phyloP scores from a whole-genome alignment of 2,888 invertebrate species.

The Drosophila paucipuncta region DNA sequence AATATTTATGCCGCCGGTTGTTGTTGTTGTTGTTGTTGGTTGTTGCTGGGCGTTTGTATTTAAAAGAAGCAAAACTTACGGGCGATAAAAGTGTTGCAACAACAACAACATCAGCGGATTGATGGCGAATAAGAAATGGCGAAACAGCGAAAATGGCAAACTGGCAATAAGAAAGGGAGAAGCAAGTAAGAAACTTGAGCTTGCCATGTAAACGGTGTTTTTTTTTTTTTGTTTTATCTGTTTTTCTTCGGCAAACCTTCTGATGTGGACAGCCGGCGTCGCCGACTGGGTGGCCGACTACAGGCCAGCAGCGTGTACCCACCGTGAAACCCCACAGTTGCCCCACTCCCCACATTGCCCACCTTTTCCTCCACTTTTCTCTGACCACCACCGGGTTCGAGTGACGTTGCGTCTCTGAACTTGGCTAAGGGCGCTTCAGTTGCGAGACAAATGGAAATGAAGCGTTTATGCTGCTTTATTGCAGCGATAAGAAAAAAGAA shows the following conservation, averaged over 20 bases:
- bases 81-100: conserved; percentile 72
- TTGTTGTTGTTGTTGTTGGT: conserved; percentile 39
- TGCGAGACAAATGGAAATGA: conserved; percentile 84
- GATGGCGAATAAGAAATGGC: conserved; percentile 67
- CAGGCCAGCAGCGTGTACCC: conserved; percentile 48
- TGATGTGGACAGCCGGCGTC: conserved; percentile 64
- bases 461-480: conserved; percentile 85
- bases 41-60: conserved; percentile 64
- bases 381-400: conserved; percentile 36
- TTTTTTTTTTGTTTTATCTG: conserved; percentile 27
- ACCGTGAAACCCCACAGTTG: conserved; percentile 11
- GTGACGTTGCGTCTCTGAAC: conserved; percentile 68
- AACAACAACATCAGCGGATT: conserved; percentile 33
- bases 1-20: conserved; percentile 75
- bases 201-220: conserved; percentile 67
- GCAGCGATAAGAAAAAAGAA: conserved; percentile 82
- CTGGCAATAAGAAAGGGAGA: conserved; percentile 44
- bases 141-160: conserved; percentile 54
- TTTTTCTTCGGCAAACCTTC: conserved; percentile 39
- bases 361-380: conserved; percentile 9
- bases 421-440: conserved; percentile 70
- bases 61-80: conserved; percentile 77
- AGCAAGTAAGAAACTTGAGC: conserved; percentile 57
- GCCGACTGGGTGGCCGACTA: conserved; percentile 64
- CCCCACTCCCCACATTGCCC: conserved; percentile 11